Base-by-base conservation (phyloP, 2,113 vertebrate genomes). In the Psephotus haematonotus region DNA sequence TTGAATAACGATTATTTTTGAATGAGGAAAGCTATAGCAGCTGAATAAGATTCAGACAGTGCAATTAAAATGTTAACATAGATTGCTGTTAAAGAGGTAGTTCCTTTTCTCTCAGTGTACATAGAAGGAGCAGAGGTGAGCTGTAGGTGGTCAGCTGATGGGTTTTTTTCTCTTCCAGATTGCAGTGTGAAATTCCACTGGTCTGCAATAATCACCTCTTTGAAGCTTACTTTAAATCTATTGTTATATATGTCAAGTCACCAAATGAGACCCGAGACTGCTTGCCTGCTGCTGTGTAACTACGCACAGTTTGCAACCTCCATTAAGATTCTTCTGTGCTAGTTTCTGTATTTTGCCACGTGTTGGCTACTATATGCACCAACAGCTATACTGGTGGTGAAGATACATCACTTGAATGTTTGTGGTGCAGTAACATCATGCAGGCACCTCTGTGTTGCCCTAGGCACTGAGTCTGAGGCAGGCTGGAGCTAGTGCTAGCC, bases 1-100 rank as follows among this genome's bases (percentile, higher is more conserved):
- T 76, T 90, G 86, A 91, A 82, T 79, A 93, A 93, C 50, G 55
- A 76, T 64, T 94, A 63, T 87, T 97, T 95, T 82, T 50, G 75
- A 78, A 75, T 15, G 25, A 75, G 62, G 39, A 88, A 65, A 92
- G 60, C 29, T 71, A 46, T 46, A 70, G 68, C 2, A 3, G 11
- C 33, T 63, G 57, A 92, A 46, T 59, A 83, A 92, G 50, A 63
- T 74, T 68, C 49, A 69, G 59, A 29, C 27, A 67, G n/a, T 68
- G 31, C 17, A 87, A 96, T 79, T 86, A 91, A 92, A 92, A 79
- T 72, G 15, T 67, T 92, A 82, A 22, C 11, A 5, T 4, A 37
- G 57, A 69, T 63, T 67, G 13, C 49, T 69, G 33, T 49, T 86
- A 65, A 84, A 94, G 29, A 76, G 10, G 22, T 11, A 76, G 29